Base-by-base conservation (phyloP, 2,797 vertebrate species). In the Brotula barbata region DNA sequence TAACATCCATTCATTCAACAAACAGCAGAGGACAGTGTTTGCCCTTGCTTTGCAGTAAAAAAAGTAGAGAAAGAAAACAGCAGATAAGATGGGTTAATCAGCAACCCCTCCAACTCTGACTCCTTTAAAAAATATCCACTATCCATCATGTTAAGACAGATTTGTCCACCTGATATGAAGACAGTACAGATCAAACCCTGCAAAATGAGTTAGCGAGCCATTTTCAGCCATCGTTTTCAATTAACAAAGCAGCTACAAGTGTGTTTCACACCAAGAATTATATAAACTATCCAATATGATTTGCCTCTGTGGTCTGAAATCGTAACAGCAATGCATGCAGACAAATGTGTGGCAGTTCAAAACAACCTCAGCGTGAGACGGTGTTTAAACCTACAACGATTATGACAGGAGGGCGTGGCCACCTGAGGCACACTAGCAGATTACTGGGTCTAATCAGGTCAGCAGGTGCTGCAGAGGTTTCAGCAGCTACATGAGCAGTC, bases 381-480 rank as follows among this genome's bases (percentile, higher is more conserved):
- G 49, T 37, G 44, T 71, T 58, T 48, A 55, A 81, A 68, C 64
- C 75, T 74, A 21, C 51, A 39, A 71, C 28, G 88, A 90, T 90
- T 89, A 90, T 0, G 0, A 71, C n/a, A 13, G 23, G 58, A 51
- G 59, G 82, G 77, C 78, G 52, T 74, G 82, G 72, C 46, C 33
- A 87, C 77, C 88, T 80, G 71, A 76, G 61, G 58, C 66, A 64
- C 80, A 45, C 54, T 62, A 55, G 41, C 0, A 83, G 92, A 91
- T 92, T 92, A 92, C 61, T 65, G 56, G 58, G 59, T 59, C 67
- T 89, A 91, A 91, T 84, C 87, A 71, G 90, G 88, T 91, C 88
- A 88, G 76, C 82, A 52, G n/a, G 50, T 66, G 78, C 78, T 83
- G 74, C 75, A 68, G 19, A 58, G 43, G 61, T 49, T 83, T 73